Evolutionary conservation across 2,888 invertebrate species (phyloP), one percentile per base, ranked within the genome.

Genomic region (Pterostichus niger): DNA sequence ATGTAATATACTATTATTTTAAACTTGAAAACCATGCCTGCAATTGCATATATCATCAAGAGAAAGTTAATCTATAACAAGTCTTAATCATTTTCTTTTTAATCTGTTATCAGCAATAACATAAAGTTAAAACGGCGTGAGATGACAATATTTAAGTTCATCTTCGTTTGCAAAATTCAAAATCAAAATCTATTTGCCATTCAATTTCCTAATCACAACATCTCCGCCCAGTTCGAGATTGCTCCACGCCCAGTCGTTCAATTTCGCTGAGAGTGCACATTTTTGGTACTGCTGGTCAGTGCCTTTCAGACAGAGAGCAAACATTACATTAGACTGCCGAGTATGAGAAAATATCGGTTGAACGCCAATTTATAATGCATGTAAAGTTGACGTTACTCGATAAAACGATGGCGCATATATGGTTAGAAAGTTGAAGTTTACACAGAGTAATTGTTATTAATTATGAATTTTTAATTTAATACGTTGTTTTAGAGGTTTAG

Each of bases 221-320:
- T 49, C 49, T 49, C 49, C 49, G 31, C 24, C 59, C 24, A 11
- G 59, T 59, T 59, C n/a, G 49, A n/a, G 59, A 59, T 59, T 59
- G 31, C 59, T 17, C 59, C 59, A 59, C 59, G 31, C 59, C 59
- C 33, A 68, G 15, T 24, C 24, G 24, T 31, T 59, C 59, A 10
- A 64, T 40, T 59, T 35, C 33, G 79, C 79, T 79, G 79, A 79
- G 44, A 11, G 49, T 33, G 79, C 56, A 79, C 56, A 79, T 79
- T 79, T 79, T 79, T 79, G 64, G 64, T 7, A 49, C 46, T 24
- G 64, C 15, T 46, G 79, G 17, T 46, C 44, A 59, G 64, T 79
- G 40, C 44, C 68, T 68, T 68, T 49, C 79, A 79, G 64, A 79
- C 79, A 64, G 17, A 13, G 24, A 15, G 64, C 49, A 79, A 79